Evolutionary conservation across 2,888 invertebrate species (phyloP), one percentile per base, ranked within the genome.

Genomic region (Lithosia quadra): DNA sequence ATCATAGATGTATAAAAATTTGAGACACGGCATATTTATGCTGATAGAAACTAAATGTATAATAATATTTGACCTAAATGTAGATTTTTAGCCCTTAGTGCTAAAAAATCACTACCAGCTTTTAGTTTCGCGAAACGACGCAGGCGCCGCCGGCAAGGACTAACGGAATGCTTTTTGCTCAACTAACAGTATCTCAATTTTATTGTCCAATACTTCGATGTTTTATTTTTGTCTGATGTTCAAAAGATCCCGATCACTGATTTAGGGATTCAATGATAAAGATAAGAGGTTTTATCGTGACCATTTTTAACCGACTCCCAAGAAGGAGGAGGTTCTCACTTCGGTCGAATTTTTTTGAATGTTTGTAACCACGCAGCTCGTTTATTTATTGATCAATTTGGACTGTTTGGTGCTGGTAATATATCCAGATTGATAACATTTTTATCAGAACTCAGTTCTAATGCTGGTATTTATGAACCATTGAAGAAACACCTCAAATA

Each of bases 101-200:
- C 59, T 22, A 82, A 81, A 79, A 71, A 67, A 24, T 65, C 65
- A 66, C 65, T 70, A 68, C 64, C 57, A 49, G 57, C 65, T 67
- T 75, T 76, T 66, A 77, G 76, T 76, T 79, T 79, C 53, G 60
- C 72, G 66, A 73, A 77, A 69, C 67, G 71, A 69, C 66, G 64
- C 80, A 81, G 78, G 85, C 84, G 84, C 84, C 84, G 77, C 79
- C 87, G 85, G 85, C 86, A 82, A 87, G 84, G 86, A 84, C 86
- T 90, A 89, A 89, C 89, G 89, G 87, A 82, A 77, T 81, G 73
- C 85, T 89, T 88, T 88, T 88, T 88, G 84, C 80, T 74, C 73
- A 82, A 77, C 81, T 87, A 88, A 88, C 86, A 84, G 88, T 86
- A 87, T 87, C 85, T 84, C 84, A 86, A 88, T 87, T 87, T 84